Base-by-base conservation (phyloP, 2,888 invertebrate genomes). In the Trachelus troglodyta region DNA sequence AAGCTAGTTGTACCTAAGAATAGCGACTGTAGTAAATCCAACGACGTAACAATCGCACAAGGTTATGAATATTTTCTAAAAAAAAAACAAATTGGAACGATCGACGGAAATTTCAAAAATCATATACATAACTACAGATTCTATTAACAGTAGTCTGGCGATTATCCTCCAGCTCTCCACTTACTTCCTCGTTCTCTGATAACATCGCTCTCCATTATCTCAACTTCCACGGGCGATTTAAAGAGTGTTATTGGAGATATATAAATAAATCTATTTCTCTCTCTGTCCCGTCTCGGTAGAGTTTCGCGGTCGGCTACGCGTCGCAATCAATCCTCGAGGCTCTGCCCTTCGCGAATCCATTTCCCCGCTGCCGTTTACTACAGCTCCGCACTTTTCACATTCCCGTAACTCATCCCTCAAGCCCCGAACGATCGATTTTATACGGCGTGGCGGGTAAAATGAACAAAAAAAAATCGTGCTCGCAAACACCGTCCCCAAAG, bases 241-340 rank as follows among this genome's bases (percentile, higher is more conserved):
- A 56, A 23, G 23, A 23, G 9, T 56, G 56, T 56, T 56, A 56
- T 56, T 23, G 23, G 56, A 23, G 56, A 56, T 56, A 56, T 23
- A 71, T 31, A 71, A 71, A 71, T 31, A 71, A 71, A 12, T 34
- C 71, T 35, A 35, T 35, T 35, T 71, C 71, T 34, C 71, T 71
- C 56, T 11, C 71, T 71, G 31, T 71, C 31, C 6, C 56, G 56
- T 23, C 71, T 31, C 33, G 12, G 71, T 34, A 71, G 71, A 30
- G 3, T 31, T 71, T 34, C 71, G 71, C 71, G 71, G 31, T 34
- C 12, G 71, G 31, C 31, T 71, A 34, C 31, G 12, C 71, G 31
- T 31, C 12, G 71, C 71, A 71, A 71, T 71, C 71, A 71, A 71
- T 71, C 71, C 30, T 34, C 71, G 31, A 23, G 12, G 31, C 12